Percentiles rank a stretch among this genome's conserved stretches.
These are phyloP conservation scores for Megalonaias nervosa DNA, from an alignment of 1,140 invertebrate genomes.

Conservation along the genomic window DNA sequence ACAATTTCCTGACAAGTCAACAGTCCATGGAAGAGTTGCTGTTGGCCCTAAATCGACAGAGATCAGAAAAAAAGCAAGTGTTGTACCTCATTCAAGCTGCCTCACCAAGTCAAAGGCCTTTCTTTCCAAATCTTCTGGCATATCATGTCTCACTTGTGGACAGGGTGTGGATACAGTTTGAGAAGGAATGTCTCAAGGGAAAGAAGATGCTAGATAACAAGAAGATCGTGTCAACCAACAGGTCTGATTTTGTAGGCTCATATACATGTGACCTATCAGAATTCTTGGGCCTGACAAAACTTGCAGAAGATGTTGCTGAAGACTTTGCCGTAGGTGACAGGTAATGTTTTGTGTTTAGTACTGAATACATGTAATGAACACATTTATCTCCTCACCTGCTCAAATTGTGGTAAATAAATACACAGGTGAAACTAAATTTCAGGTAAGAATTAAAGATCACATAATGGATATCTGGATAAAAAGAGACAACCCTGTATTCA, in stretches of 20 bases:
- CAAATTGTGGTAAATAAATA: too few species aligned
- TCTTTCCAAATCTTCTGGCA: slow-evolving; percentile 25
- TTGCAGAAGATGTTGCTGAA: slow-evolving; percentile 16
- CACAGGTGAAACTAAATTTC: too few species aligned
- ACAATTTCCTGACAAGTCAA: slow-evolving; percentile 20
- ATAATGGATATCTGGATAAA: too few species aligned
- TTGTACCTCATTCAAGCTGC: slow-evolving; percentile 24
- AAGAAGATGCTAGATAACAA: neutral
- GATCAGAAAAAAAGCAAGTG: neutral
- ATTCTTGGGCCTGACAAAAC: slow-evolving; percentile 20
- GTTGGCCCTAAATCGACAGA: slow-evolving; percentile 18
- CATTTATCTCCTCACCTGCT: too few species aligned
- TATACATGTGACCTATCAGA: neutral
- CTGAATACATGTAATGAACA: too few species aligned
- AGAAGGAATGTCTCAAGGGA: neutral
- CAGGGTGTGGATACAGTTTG: slow-evolving; percentile 18
- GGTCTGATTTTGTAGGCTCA: neutral
- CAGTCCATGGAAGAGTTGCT: slow-evolving; percentile 24
- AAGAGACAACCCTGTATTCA: too few species aligned
- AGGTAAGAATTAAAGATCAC: too few species aligned
- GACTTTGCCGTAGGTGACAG: neutral
- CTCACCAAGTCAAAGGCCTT: slow-evolving; percentile 5
- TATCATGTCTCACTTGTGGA: slow-evolving; percentile 14
- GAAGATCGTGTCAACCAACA: neutral
- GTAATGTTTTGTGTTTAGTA: too few species aligned